phyloP scores from a whole-genome alignment of 1,140 invertebrate genomes.

The Drosophila persimilis region DNA sequence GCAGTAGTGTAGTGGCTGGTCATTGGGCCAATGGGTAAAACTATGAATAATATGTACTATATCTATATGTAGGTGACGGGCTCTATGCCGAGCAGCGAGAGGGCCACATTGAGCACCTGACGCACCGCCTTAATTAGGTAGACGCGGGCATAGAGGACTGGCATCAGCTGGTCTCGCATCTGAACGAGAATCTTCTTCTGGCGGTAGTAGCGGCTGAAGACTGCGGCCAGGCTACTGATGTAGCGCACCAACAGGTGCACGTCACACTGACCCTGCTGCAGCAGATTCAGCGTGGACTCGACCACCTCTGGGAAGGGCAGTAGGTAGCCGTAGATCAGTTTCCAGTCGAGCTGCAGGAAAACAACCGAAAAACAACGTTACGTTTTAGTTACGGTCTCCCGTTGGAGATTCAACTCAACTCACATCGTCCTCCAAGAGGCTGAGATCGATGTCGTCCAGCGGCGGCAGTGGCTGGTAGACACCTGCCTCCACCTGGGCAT shows the following conservation, averaged over 20 bases:
- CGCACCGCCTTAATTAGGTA: slow-evolving; percentile 87
- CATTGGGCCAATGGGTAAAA: too few species aligned
- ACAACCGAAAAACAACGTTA: background rate
- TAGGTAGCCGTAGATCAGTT: slow-evolving; percentile 87
- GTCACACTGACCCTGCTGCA: slow-evolving; percentile 83
- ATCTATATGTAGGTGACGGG: slow-evolving; percentile 84
- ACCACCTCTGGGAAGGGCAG: slow-evolving; percentile 86
- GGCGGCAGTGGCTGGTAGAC: slow-evolving; percentile 85
- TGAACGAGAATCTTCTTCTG: slow-evolving; percentile 85
- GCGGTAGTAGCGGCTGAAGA: slow-evolving; percentile 89
- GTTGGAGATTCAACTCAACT: background rate
- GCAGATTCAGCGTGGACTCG: slow-evolving; percentile 83
- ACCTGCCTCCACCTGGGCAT: slow-evolving; percentile 83
- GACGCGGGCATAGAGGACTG: slow-evolving; percentile 86
- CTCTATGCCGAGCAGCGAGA: slow-evolving; percentile 86
- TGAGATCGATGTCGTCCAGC: slow-evolving; percentile 85
- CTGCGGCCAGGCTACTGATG: slow-evolving; percentile 85
- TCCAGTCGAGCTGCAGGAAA: slow-evolving; percentile 85
- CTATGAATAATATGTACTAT: too few species aligned
- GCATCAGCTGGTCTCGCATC: slow-evolving; percentile 86
- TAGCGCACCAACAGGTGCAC: slow-evolving; percentile 87
- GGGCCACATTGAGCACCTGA: slow-evolving; percentile 85
- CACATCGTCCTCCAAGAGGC: slow-evolving; percentile 86
- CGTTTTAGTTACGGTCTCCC: slow-evolving; percentile 22
- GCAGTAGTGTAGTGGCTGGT: too few species aligned